A percentile compares a stretch with the other conserved stretches of the same genome.
phyloP scores from a whole-genome alignment of 1,140 invertebrate species.

The Drosophila ogumai region DNA sequence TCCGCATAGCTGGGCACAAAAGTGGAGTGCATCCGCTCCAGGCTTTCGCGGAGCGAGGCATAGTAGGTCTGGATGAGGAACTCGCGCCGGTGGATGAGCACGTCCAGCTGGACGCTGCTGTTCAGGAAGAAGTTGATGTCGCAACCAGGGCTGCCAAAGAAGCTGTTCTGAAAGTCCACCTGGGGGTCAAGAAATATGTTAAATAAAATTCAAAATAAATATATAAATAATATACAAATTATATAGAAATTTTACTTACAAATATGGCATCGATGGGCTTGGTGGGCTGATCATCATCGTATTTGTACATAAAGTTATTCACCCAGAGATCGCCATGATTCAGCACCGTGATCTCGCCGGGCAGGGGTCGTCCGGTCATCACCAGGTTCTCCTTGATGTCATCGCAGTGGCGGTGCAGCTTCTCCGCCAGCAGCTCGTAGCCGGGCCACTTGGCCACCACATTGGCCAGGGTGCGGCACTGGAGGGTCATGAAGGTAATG shows the following conservation, averaged over 20 bases:
- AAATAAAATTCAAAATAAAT: not conserved
- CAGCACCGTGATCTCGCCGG: conserved; percentile 80
- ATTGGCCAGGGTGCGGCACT: conserved; percentile 67
- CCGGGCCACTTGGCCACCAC: conserved; percentile 72
- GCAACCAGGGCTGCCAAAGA: conserved; percentile 80
- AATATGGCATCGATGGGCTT: conserved; percentile 77
- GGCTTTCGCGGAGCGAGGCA: conserved; percentile 55
- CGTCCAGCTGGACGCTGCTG: conserved; percentile 79
- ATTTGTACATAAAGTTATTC: conserved; percentile 87
- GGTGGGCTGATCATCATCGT: conserved; percentile 70
- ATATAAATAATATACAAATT: not conserved
- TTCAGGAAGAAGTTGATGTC: conserved; percentile 84
- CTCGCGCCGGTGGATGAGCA: conserved; percentile 72
- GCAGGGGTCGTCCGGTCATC: conserved; percentile 45
- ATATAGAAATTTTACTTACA: conserved; percentile 42
- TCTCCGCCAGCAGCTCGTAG: conserved; percentile 64
- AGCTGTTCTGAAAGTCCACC: conserved; percentile 83
- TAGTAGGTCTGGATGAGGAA: conserved; percentile 76
- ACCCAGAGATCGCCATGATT: conserved; percentile 87
- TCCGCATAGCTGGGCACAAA: conserved; percentile 68
- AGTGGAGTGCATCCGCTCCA: conserved; percentile 67
- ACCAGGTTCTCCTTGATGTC: conserved; percentile 78
- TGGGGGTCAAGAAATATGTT: conserved; percentile 3
- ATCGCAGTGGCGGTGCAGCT: conserved; percentile 73
- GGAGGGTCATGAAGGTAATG: conserved; percentile 71